Conservation (phyloP, 2,113 vertebrate species). For the Tachysurus fulvidraco region DNA sequence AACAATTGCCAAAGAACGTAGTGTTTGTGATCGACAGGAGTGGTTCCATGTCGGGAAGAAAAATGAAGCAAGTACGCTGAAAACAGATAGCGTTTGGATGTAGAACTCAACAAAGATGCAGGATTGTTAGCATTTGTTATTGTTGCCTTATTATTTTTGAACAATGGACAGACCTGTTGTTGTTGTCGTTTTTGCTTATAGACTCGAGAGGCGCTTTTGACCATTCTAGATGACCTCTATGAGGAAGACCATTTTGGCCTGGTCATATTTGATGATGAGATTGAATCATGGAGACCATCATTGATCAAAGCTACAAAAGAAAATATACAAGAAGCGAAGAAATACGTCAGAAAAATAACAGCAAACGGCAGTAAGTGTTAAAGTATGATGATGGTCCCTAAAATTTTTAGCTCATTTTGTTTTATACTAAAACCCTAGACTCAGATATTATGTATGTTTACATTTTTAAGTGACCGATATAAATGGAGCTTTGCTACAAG, state of each 20-base stretch:
- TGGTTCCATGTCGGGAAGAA: constrained; percentile 64
- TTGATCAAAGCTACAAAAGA: constrained; percentile 64
- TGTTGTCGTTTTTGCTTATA: constrained; percentile 30
- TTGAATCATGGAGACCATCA: constrained; percentile 55
- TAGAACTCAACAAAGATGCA: neutral
- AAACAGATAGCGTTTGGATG: neutral
- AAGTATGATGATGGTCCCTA: neutral
- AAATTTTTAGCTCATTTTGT: neutral
- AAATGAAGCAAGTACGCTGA: constrained; percentile 66
- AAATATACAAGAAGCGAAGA: constrained; percentile 56
- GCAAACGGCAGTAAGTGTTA: constrained; percentile 49
- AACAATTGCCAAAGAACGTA: constrained; percentile 70
- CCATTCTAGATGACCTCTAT: constrained; percentile 58
- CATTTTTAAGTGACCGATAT: constrained; percentile 68
- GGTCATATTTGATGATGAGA: accelerated
- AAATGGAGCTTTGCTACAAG: constrained; percentile 65
- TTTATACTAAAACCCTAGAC: neutral
- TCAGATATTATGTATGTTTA: neutral
- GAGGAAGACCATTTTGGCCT: constrained; percentile 58
- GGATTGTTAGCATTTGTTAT: neutral
- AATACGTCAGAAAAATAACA: neutral
- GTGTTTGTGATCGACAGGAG: constrained; percentile 77
- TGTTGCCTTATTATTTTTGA: neutral
- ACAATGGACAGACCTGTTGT: constrained; percentile 2
- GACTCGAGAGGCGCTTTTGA: constrained; percentile 59